Conservation (phyloP, 2,113 vertebrate species). For the Myodes glareolus region DNA sequence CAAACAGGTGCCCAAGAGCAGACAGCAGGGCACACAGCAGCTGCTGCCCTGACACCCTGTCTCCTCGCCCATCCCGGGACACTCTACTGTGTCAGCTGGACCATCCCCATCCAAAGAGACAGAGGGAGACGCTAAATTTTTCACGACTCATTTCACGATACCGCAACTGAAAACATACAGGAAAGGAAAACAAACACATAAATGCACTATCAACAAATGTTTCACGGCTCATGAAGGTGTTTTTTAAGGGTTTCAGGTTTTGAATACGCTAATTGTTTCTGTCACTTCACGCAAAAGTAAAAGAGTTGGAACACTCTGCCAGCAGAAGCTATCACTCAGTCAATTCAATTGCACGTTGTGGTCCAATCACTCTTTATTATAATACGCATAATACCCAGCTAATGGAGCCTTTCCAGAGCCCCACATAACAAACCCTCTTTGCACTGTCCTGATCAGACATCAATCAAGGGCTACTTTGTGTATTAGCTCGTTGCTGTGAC, state of each 20-base stretch:
- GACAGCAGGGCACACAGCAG: background rate
- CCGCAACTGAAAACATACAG: background rate
- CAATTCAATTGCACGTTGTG: background rate
- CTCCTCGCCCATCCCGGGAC: background rate
- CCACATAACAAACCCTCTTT: background rate
- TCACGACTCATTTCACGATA: background rate
- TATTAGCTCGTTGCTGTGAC: background rate
- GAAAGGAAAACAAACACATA: background rate
- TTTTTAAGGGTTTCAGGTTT: background rate
- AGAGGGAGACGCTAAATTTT: background rate
- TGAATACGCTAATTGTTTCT: conserved; percentile 48
- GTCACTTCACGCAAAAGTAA: conserved; percentile 8
- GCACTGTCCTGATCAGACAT: background rate
- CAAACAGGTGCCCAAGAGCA: background rate
- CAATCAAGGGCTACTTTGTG: background rate
- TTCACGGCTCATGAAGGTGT: background rate
- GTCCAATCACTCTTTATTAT: background rate
- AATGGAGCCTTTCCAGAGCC: background rate
- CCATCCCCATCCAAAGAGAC: background rate
- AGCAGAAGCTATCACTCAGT: background rate
- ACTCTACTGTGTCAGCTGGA: background rate
- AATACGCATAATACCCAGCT: background rate
- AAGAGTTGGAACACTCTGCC: background rate
- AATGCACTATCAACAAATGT: background rate
- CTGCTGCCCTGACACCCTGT: fast-evolving